A percentile compares a stretch with the other conserved stretches of the same genome.
Evolutionary conservation across 2,113 vertebrate genomes (phyloP).

Genomic region (Furnarius figulus): DNA sequence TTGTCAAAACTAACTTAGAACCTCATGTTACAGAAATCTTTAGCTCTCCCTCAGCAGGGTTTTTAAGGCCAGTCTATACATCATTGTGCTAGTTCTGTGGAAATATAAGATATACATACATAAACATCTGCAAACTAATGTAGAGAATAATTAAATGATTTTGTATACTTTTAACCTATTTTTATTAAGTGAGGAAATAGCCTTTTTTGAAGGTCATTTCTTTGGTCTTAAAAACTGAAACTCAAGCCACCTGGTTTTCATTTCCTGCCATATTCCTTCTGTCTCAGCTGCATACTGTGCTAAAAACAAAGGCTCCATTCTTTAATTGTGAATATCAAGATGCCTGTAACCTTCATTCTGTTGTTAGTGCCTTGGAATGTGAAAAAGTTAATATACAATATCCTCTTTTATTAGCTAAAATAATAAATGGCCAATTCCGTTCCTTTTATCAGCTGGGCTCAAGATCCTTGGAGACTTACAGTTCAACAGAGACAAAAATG

Average conservation of each 20-base stretch:
- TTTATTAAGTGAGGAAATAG: slow-evolving; percentile 22
- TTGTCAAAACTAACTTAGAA: not conserved
- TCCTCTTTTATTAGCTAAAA: slow-evolving; percentile 45
- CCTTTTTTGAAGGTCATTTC: slow-evolving; percentile 18
- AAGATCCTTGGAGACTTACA: not conserved
- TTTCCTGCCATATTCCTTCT: slow-evolving; percentile 59
- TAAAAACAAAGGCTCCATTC: slow-evolving; percentile 57
- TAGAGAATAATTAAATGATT: not conserved
- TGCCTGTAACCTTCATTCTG: not conserved
- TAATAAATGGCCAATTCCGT: slow-evolving; percentile 20
- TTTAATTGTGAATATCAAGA: slow-evolving; percentile 45
- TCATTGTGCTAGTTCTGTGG: not conserved
- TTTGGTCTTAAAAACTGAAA: slow-evolving; percentile 38
- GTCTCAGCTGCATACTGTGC: not conserved
- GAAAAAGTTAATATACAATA: slow-evolving; percentile 59
- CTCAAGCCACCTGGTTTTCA: slow-evolving; percentile 58
- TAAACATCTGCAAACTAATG: not conserved
- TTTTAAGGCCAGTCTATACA: not conserved
- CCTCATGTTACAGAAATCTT: not conserved
- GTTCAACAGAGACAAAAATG: not conserved
- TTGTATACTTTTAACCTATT: not conserved
- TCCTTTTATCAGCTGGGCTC: slow-evolving; percentile 37
- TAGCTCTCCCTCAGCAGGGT: not conserved
- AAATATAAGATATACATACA: not conserved
- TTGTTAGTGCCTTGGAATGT: slow-evolving; percentile 18